Evolutionary conservation across 2,888 invertebrate genomes (phyloP), one percentile per base, ranked within the genome.

Genomic region (Rotaria magnacalcarata): DNA sequence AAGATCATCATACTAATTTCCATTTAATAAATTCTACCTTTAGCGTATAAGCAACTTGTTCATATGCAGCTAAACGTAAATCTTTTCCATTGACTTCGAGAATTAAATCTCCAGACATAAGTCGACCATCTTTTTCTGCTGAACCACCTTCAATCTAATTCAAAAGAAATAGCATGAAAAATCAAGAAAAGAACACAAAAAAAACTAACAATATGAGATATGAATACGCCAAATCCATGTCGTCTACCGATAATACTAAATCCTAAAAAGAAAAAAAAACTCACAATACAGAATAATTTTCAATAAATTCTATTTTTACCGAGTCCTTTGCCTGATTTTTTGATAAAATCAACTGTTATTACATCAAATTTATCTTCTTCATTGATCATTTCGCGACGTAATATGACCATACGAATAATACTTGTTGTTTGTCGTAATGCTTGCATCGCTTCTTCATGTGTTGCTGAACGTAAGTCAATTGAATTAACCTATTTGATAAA

Each of bases 91-190:
- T 96, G 21, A 98, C 95, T 56, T 95, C 93, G 16, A 95, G 92
- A 85, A 99, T 94, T 89, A 95, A 93, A 91, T 99, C 98, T 34
- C 98, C 97, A 89, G 94, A 94, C 92, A 95, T 94, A 88, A 99
- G 93, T 87, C 95, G 94, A 8, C 95, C 96, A 90, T 97, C 96
- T 24, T 92, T 91, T 88, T 93, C 93, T 0, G 96, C 96, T 54
- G 94, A 94, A 50, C 97, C 95, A 5, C 96, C 97, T 86, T 94
- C 93, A 41, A 95, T 93, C 96, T 96, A 80, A 47, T 47, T 24
- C 10, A 47, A 80, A 1, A 80, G n/a, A 24, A 74, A 41, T 5
- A 19, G 24, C 6, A 54, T 54, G 3, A 54, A 54, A 5, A 21
- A 54, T 4, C 2, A 52, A 54, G 0, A 7, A 21, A 6, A n/a